A percentile compares a stretch with the other conserved stretches of the same genome.
Conservation (phyloP, 2,113 vertebrate species). For the Phyllostomus hastatus region DNA sequence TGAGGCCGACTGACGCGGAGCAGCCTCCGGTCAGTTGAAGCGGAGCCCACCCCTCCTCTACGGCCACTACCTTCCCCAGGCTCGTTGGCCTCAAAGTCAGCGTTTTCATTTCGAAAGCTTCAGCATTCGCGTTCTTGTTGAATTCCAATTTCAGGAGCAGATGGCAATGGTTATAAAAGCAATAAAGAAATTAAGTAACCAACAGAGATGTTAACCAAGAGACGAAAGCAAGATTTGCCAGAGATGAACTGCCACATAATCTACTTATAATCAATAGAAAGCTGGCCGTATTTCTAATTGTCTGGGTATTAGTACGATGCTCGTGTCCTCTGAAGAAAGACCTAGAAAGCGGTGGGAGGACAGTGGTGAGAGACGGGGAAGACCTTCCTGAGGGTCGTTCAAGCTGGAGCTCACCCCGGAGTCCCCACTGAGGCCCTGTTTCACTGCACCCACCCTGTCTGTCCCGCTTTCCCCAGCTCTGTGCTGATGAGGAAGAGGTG, state of each 20-base stretch:
- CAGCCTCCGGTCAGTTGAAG: background rate
- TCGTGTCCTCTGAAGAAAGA: background rate
- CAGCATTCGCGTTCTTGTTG: conserved; percentile 18
- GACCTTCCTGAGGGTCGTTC: background rate
- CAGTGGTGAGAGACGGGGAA: background rate
- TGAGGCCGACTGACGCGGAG: background rate
- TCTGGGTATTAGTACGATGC: background rate
- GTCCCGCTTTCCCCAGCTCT: background rate
- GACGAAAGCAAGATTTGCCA: conserved; percentile 66
- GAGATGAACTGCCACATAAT: conserved; percentile 62
- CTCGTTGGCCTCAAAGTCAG: background rate
- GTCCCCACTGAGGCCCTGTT: background rate
- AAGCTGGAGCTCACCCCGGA: background rate
- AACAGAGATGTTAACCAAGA: conserved; percentile 63
- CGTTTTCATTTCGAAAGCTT: conserved; percentile 42
- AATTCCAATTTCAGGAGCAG: conserved; percentile 57
- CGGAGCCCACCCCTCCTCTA: background rate
- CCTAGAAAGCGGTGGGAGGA: background rate
- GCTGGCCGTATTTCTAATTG: conserved; percentile 59
- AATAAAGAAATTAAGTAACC: conserved; percentile 72
- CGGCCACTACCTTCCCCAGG: background rate
- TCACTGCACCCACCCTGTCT: background rate
- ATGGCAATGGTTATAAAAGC: conserved; percentile 65
- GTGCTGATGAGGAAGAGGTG: background rate
- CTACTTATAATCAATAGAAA: conserved; percentile 56